Percentiles rank a stretch among this genome's conserved stretches.
phyloP scores from a whole-genome alignment of 2,797 vertebrate species.

The Sebastes paucispinis region DNA sequence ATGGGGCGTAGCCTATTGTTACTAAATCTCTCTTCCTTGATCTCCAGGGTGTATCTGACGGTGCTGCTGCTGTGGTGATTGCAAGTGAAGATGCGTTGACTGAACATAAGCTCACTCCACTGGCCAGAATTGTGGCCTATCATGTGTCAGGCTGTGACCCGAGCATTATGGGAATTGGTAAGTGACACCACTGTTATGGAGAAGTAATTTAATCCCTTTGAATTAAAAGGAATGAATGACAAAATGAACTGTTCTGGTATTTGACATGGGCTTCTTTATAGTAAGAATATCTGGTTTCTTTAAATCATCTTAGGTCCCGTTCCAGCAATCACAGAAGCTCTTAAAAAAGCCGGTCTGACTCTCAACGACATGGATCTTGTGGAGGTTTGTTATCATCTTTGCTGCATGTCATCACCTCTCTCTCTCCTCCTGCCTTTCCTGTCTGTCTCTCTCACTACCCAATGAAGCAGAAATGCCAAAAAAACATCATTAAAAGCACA shows the following conservation, averaged over 20 bases:
- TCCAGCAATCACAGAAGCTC: conserved; percentile 90
- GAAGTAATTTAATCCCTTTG: not conserved
- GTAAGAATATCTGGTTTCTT: not conserved
- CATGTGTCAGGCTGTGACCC: conserved; percentile 93
- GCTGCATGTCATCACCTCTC: no score
- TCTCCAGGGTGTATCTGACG: conserved; percentile 91
- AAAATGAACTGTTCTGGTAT: not conserved
- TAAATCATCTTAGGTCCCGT: conserved; percentile 87
- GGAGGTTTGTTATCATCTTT: conserved; percentile 82
- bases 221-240: not conserved
- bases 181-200: conserved; percentile 49
- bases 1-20: not conserved
- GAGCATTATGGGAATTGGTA: conserved; percentile 98
- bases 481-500: not conserved
- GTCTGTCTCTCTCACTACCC: not conserved
- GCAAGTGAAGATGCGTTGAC: conserved; percentile 94
- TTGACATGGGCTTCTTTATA: not conserved
- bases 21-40: not conserved
- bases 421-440: no score
- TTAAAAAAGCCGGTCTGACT: conserved; percentile 91
- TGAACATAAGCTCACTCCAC: conserved; percentile 90
- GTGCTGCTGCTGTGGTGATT: conserved; percentile 90
- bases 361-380: conserved; percentile 95
- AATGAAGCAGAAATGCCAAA: no score
- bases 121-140: conserved; percentile 93